phyloP scores from a whole-genome alignment of 1,140 invertebrate genomes.

The Hetaerina americana region DNA sequence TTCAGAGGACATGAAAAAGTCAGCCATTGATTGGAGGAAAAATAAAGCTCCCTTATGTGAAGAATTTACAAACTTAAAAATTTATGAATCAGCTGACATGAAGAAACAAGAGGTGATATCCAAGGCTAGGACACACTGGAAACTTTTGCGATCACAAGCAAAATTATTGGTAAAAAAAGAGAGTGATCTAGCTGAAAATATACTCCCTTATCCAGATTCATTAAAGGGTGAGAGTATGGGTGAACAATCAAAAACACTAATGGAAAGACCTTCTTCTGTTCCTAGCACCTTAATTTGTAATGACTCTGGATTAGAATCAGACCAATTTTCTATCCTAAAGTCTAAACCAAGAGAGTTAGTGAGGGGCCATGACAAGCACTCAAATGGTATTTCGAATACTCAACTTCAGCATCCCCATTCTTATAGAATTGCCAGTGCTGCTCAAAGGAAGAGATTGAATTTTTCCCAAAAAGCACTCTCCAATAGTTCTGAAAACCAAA shows the following conservation, averaged over 20 bases:
- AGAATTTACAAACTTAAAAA: background rate
- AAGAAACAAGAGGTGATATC: slow-evolving; percentile 50
- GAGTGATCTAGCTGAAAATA: too few species aligned
- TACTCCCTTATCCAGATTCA: too few species aligned
- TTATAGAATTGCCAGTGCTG: background rate
- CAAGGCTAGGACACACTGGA: slow-evolving; percentile 69
- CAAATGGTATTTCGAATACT: too few species aligned
- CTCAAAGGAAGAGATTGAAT: background rate
- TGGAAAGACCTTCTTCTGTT: background rate
- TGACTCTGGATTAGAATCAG: too few species aligned
- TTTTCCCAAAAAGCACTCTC: background rate
- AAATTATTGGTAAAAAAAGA: slow-evolving; percentile 25
- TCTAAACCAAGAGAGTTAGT: too few species aligned
- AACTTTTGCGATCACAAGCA: slow-evolving; percentile 53
- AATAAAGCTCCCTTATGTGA: background rate
- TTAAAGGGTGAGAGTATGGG: background rate
- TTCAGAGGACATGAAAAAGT: slow-evolving; percentile 56
- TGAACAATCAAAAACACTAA: background rate
- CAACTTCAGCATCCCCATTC: too few species aligned
- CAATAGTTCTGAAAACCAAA: background rate
- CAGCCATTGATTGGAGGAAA: slow-evolving; percentile 57
- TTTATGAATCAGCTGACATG: background rate
- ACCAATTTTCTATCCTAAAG: too few species aligned
- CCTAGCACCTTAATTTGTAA: too few species aligned
- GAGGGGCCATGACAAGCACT: too few species aligned